Base-by-base conservation (phyloP, 2,888 invertebrate species). In the Nebria salina region DNA sequence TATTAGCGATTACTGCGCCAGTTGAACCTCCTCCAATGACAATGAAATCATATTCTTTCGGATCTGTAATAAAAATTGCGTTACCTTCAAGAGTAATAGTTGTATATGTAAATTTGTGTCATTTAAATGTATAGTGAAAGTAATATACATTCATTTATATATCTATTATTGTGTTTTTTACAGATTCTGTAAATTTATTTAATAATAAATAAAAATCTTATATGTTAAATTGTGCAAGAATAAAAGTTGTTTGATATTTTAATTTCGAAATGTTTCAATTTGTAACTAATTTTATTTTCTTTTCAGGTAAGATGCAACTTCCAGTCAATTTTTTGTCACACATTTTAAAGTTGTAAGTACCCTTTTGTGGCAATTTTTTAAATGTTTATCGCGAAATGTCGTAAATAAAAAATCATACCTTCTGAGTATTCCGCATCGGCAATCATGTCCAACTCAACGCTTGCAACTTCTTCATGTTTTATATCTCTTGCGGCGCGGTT, bases 1-100 rank as follows among this genome's bases (percentile, higher is more conserved):
- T 90, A 84, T 94, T 92, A 0, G 95, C 95, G 9, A 95, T 85
- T 0, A 92, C 93, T 0, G 94, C 92, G 0, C 95, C 95, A 0
- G 93, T 92, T 0, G 94, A 92, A 0, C 95, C 94, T 0, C 93
- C 93, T 0, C 95, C 94, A 0, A 95, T 90, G 26, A 94, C 89
- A 3, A 94, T 89, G 84, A 94, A 94, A 85, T 94, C 94, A 86
- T 93, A 94, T 41, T 83, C 84, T 83, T 87, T 85, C 6, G 81
- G 73, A 11, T 81, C 81, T 81, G 25, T 0, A 77, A 73, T 43
- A 75, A 20, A 75, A 73, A 4, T 2, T 25, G 6, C 20, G 26
- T 68, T 68, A 68, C 20, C 26, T 68, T 68, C 5, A 26, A 68
- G 20, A 25, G n/a, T 25, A 68, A 15, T 68, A 11, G 9, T n/a